These are phyloP conservation scores for Linnaemya vulpina DNA, from an alignment of 2,888 invertebrate genomes.

Conservation along the genomic window DNA sequence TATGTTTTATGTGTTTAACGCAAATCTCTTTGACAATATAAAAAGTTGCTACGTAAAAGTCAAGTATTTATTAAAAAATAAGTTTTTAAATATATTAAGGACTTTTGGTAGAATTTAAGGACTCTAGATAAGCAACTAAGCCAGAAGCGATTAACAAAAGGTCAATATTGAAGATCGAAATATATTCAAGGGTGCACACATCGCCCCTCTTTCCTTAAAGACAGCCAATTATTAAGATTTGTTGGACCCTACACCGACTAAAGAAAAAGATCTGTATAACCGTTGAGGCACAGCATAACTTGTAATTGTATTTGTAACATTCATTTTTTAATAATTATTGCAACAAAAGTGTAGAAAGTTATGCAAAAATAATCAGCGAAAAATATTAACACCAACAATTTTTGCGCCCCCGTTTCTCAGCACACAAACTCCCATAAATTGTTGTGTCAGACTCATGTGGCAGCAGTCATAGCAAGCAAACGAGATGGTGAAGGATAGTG, in stretches of 20 bases:
- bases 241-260: too few species aligned
- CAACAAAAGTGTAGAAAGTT: background rate
- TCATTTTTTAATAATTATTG: background rate
- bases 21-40: background rate
- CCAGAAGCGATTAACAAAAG: too few species aligned
- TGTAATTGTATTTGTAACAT: too few species aligned
- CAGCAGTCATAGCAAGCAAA: slow-evolving; percentile 44
- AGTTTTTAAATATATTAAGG: too few species aligned
- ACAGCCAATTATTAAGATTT: too few species aligned
- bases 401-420: background rate
- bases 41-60: background rate
- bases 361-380: background rate
- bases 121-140: too few species aligned
- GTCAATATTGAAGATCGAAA: too few species aligned
- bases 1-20: background rate
- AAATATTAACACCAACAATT: background rate
- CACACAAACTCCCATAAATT: slow-evolving; percentile 30
- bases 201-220: too few species aligned
- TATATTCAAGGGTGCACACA: too few species aligned
- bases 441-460: slow-evolving; percentile 8
- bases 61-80: background rate
- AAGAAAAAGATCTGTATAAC: too few species aligned
- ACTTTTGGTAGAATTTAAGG: too few species aligned
- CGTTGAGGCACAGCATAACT: too few species aligned
- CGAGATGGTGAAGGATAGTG: background rate